Evolutionary conservation across 2,797 vertebrate species (phyloP).

Genomic region (Poecilia velifera): DNA sequence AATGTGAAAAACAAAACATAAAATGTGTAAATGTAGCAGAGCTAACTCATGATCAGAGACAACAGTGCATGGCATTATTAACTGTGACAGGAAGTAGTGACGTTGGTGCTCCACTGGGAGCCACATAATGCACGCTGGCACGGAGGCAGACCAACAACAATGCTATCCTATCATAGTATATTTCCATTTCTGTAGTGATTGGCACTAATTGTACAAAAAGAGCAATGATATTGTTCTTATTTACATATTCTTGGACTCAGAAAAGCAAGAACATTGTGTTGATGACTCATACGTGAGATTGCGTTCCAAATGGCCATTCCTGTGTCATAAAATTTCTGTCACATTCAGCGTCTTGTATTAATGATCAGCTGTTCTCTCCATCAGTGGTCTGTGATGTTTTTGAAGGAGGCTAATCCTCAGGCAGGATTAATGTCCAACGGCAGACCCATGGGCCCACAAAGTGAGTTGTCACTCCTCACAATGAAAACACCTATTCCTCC

Average conservation of each 20-base stretch:
- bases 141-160: constrained; percentile 28
- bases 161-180: constrained; percentile 38
- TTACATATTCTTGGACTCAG: background rate
- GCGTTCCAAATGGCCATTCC: constrained; percentile 20
- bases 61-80: constrained; percentile 59
- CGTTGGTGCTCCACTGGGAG: constrained; percentile 56
- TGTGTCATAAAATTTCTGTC: constrained; percentile 38
- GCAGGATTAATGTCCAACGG: constrained; percentile 81
- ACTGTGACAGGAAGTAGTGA: constrained; percentile 71
- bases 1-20: constrained; percentile 13
- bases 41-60: constrained; percentile 57
- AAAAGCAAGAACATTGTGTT: constrained; percentile 16
- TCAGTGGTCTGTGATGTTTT: constrained; percentile 46
- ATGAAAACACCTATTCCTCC: constrained; percentile 39
- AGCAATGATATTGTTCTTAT: background rate
- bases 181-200: background rate
- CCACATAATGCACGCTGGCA: constrained; percentile 45
- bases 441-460: constrained; percentile 54
- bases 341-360: constrained; percentile 52
- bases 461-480: constrained; percentile 49
- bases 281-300: constrained; percentile 61
- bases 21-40: constrained; percentile 39
- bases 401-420: constrained; percentile 81
- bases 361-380: constrained; percentile 51
- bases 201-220: background rate